phyloP scores from a whole-genome alignment of 2,113 vertebrate species.

The Catharus minimus region DNA sequence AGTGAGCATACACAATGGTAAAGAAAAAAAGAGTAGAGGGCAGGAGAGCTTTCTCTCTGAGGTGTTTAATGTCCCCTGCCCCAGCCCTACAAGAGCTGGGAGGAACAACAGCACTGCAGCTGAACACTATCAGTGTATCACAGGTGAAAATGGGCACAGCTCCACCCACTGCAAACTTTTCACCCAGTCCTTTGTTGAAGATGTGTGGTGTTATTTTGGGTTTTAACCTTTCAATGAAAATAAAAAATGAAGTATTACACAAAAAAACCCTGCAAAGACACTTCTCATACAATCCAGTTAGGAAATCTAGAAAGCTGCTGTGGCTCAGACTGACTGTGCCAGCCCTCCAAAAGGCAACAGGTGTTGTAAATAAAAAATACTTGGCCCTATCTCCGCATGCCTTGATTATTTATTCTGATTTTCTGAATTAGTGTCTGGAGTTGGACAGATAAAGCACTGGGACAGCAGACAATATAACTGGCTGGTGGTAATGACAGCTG shows the following conservation, averaged over 20 bases:
- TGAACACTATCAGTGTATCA: fast-evolving
- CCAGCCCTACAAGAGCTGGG: not conserved
- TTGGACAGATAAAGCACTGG: constrained; percentile 37
- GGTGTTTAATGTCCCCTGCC: not conserved
- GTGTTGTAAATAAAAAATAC: constrained; percentile 3
- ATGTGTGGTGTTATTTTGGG: not conserved
- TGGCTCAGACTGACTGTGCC: not conserved
- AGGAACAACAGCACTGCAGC: not conserved
- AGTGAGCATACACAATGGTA: not conserved
- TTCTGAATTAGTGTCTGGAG: constrained; percentile 37
- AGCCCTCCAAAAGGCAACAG: constrained; percentile 17
- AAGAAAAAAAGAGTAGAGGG: not conserved
- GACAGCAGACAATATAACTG: constrained; percentile 6
- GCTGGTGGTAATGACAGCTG: constrained; percentile 26
- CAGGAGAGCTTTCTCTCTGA: not conserved
- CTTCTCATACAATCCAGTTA: not conserved
- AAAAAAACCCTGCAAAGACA: not conserved
- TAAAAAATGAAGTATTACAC: not conserved
- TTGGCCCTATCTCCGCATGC: not conserved
- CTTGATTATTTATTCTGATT: constrained; percentile 51
- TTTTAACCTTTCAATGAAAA: not conserved
- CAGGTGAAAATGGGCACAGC: not conserved
- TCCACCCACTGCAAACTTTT: not conserved
- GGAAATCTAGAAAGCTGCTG: not conserved
- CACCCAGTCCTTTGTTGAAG: not conserved